Conservation (phyloP, 2,113 vertebrate genomes). For the Anoura caudifer region DNA sequence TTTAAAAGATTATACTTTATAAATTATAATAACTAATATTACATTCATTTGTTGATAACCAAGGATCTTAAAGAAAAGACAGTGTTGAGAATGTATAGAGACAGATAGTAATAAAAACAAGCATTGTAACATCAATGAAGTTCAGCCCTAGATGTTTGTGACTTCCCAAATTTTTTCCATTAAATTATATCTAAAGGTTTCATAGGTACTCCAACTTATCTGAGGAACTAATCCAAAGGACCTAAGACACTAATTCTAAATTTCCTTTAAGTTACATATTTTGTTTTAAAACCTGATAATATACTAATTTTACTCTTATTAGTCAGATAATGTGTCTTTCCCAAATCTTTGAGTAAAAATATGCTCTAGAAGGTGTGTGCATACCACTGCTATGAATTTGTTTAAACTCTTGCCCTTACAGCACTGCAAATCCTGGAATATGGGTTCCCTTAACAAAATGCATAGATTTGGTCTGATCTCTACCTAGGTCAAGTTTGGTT, state of each 20-base stretch:
- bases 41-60: neutral
- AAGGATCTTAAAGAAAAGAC: neutral
- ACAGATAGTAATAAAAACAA: neutral
- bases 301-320: neutral
- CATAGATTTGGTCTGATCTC: neutral
- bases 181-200: neutral
- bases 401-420: neutral
- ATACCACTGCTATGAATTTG: neutral
- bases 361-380: neutral
- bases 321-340: neutral
- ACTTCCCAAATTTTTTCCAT: neutral
- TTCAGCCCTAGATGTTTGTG: neutral
- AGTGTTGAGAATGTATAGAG: neutral
- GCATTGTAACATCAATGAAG: neutral
- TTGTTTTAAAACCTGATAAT: neutral
- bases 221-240: neutral
- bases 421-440: neutral
- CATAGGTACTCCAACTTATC: neutral
- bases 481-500: neutral
- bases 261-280: neutral
- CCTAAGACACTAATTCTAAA: neutral
- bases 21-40: neutral
- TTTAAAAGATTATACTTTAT: neutral
- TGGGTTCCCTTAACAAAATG: neutral
- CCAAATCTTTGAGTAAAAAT: neutral